Base-by-base conservation (phyloP, 2,888 invertebrate species). In the Stenoptilia bipunctidactyla region DNA sequence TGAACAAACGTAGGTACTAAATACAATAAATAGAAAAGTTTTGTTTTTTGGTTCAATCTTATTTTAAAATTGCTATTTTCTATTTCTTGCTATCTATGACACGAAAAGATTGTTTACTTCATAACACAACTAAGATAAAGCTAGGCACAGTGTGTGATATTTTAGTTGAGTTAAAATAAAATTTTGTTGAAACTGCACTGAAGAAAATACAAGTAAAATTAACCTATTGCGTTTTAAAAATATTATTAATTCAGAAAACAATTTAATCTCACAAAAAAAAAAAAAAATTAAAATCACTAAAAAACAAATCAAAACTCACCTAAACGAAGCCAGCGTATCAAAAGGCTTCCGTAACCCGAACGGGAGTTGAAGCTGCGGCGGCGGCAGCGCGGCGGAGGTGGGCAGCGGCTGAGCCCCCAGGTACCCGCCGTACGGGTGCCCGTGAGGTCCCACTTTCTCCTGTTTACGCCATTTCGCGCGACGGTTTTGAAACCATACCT, bases 401-500 rank as follows among this genome's bases (percentile, higher is more conserved):
- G 88, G 86, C 37, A 88, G 82, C 37, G 87, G 87, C 37, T 85
- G 86, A 38, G 89, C 87, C 43, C 89, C 86, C 48, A 93, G 66
- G 68, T 93, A 94, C 1, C 93, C 9, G 68, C 92, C 93, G 85
- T 94, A 95, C 0, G 95, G 95, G 66, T 95, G 95, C 3, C 90
- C 93, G 68, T 93, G 92, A 0, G 95, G 95, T 13, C 95, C 95
- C 46, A 95, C 95, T 84, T 94, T 95, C 72, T 95, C 95, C 61
- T 94, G 94, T 62, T 96, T 96, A 25, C 96, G 88, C 95, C 95
- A 96, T 74, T 96, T 96, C 39, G 96, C 95, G 12, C 95, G 88
- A 15, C 95, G 88, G 71, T 96, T 96, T 87, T 96, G 95, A 75
- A 95, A 96, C 95, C 95, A 96, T 13, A 96, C 95, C 95, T 95